phyloP scores from a whole-genome alignment of 92 coral and sea anemone genomes.

The Isaurus tuberculatus region DNA sequence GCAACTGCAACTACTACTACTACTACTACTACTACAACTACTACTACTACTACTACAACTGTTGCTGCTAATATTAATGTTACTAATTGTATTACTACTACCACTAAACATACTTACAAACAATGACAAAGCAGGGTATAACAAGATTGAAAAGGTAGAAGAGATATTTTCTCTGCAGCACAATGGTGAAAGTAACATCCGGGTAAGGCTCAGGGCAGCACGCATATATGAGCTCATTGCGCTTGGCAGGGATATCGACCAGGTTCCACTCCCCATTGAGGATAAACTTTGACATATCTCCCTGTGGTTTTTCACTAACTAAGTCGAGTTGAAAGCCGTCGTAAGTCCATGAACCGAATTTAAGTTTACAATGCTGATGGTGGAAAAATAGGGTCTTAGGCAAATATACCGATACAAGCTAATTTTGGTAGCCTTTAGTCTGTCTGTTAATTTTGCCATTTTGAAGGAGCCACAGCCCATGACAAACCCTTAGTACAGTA shows the following conservation, averaged over 20 bases:
- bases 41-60: background rate
- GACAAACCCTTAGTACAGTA: too few relatives aligned
- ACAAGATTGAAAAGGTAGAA: conserved; percentile 92
- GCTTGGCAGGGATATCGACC: conserved; percentile 74
- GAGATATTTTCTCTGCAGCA: conserved; percentile 76
- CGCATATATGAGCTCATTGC: conserved; percentile 71
- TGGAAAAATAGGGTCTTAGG: background rate
- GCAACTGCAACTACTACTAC: background rate
- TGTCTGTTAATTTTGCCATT: too few relatives aligned
- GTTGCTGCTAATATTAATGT: too few relatives aligned
- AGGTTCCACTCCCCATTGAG: conserved; percentile 96
- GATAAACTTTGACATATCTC: conserved; percentile 73
- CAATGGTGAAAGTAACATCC: conserved; percentile 87
- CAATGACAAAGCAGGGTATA: conserved; percentile 96
- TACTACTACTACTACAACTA: background rate
- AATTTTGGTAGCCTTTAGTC: too few relatives aligned
- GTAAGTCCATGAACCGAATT: conserved; percentile 98
- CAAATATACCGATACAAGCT: too few relatives aligned
- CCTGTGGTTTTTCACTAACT: conserved; percentile 63
- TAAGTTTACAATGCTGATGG: conserved; percentile 75
- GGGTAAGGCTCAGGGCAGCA: conserved; percentile 94
- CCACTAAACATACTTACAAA: conserved; percentile 61
- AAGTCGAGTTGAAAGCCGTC: conserved; percentile 89
- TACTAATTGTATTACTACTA: background rate
- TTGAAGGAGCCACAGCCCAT: too few relatives aligned